These are phyloP conservation scores for Mythimna vitellina DNA, from an alignment of 2,888 invertebrate species.

Conservation along the genomic window DNA sequence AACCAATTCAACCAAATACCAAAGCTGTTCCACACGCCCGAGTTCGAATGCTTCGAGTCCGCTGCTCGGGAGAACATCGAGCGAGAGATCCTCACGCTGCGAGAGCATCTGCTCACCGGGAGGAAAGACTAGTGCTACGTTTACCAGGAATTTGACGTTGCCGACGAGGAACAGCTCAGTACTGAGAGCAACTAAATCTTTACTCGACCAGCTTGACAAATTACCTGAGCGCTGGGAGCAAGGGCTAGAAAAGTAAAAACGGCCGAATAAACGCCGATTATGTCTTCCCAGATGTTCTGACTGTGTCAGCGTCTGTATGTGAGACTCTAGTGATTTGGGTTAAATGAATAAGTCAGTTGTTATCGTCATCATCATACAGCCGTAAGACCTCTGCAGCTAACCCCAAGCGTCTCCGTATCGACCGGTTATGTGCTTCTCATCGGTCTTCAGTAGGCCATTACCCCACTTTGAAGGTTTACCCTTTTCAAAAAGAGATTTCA, in stretches of 20 bases:
- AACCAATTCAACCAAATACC: conserved; percentile 84
- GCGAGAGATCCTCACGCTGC: conserved; percentile 80
- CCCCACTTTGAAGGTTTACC: background rate
- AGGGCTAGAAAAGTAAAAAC: conserved; percentile 2
- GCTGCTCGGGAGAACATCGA: conserved; percentile 84
- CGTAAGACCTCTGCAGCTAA: conserved; percentile 2
- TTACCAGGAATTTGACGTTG: conserved; percentile 40
- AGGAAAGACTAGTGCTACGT: conserved; percentile 69
- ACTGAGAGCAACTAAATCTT: conserved; percentile 49
- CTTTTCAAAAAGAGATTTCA: background rate
- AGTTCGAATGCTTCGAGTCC: conserved; percentile 82
- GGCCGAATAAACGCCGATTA: background rate
- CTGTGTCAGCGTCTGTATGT: background rate
- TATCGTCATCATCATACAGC: conserved; percentile 10
- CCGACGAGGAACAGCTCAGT: conserved; percentile 40
- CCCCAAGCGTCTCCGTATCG: background rate
- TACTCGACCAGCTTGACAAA: conserved; percentile 42
- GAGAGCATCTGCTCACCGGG: conserved; percentile 77
- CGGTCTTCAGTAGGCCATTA: background rate
- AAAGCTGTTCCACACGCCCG: conserved; percentile 82
- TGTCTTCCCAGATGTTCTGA: conserved; percentile 20
- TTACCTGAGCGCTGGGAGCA: conserved; percentile 43
- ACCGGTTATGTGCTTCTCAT: background rate
- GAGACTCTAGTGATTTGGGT: background rate
- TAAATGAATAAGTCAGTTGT: background rate